Evolutionary conservation across 2,113 vertebrate genomes (phyloP).

Genomic region (Nothobranchius furzeri): DNA sequence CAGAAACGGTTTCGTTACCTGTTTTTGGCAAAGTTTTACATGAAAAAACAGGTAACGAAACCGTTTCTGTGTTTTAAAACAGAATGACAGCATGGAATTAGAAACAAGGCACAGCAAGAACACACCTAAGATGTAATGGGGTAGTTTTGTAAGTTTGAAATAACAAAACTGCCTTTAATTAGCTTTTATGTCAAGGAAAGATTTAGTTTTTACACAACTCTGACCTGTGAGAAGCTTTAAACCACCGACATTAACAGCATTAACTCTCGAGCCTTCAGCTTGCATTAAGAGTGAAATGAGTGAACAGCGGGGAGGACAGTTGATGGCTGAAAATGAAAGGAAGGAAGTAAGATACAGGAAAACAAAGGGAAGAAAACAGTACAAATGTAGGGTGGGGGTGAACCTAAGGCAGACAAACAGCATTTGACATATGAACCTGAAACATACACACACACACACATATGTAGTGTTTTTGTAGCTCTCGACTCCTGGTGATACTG

Average conservation of each 20-base stretch:
- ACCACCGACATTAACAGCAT: conserved; percentile 57
- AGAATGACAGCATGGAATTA: too few species aligned
- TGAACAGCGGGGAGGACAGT: conserved; percentile 30
- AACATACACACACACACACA: conserved; percentile 1
- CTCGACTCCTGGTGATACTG: conserved; percentile 30
- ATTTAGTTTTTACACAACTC: conserved; percentile 15
- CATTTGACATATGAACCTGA: conserved; percentile 48
- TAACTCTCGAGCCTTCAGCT: conserved; percentile 54
- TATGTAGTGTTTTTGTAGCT: conserved; percentile 21
- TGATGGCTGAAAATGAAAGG: neutral
- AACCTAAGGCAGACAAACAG: conserved; percentile 1
- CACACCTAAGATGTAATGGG: too few species aligned
- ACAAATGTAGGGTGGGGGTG: conserved; percentile 4
- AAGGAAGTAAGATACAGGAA: neutral
- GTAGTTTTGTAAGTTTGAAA: conserved; percentile 12
- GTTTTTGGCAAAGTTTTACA: neutral
- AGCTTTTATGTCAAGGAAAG: conserved; percentile 28
- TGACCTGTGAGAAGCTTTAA: conserved; percentile 63
- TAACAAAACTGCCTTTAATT: conserved; percentile 29
- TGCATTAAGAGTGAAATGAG: conserved; percentile 37
- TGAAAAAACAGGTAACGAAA: neutral
- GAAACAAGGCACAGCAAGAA: too few species aligned
- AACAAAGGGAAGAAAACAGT: neutral
- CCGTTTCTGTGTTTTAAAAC: too few species aligned
- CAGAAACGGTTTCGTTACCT: too few species aligned